phyloP scores from a whole-genome alignment of 2,113 vertebrate genomes.

The Gymnobelideus leadbeateri region DNA sequence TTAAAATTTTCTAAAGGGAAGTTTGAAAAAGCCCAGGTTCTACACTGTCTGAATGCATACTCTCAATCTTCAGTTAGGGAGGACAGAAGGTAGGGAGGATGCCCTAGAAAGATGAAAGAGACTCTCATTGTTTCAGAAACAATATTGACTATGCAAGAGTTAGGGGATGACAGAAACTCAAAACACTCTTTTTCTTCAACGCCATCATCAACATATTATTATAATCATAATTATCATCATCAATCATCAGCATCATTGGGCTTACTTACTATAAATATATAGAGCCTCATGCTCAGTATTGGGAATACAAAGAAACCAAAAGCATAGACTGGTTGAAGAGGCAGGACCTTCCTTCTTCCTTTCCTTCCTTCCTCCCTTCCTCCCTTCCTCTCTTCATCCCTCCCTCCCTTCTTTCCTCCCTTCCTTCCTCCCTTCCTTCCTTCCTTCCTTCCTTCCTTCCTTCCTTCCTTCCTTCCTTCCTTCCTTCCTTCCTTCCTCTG shows the following conservation, averaged over 20 bases:
- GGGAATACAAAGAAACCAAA: background rate
- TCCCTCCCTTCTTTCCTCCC: background rate
- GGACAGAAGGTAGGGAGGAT: background rate
- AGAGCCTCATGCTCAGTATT: background rate
- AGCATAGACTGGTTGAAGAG: background rate
- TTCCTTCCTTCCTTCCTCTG: background rate
- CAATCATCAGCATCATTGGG: too few relatives aligned
- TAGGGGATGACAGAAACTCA: background rate
- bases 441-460: background rate
- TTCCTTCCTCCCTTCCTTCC: background rate
- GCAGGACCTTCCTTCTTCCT: background rate
- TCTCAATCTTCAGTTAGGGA: background rate
- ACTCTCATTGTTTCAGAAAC: background rate
- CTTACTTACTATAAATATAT: background rate
- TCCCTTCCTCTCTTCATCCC: background rate
- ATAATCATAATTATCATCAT: background rate
- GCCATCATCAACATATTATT: background rate
- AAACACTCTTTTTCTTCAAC: background rate
- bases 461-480: background rate
- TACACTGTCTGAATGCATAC: background rate
- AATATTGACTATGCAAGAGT: background rate
- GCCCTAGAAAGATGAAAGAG: background rate
- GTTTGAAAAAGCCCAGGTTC: background rate
- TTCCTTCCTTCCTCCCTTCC: background rate
- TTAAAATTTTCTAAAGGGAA: background rate